Evolutionary conservation across 2,797 vertebrate species (phyloP), one percentile per base, ranked within the genome.

Genomic region (Urocyon cinereoargenteus): DNA sequence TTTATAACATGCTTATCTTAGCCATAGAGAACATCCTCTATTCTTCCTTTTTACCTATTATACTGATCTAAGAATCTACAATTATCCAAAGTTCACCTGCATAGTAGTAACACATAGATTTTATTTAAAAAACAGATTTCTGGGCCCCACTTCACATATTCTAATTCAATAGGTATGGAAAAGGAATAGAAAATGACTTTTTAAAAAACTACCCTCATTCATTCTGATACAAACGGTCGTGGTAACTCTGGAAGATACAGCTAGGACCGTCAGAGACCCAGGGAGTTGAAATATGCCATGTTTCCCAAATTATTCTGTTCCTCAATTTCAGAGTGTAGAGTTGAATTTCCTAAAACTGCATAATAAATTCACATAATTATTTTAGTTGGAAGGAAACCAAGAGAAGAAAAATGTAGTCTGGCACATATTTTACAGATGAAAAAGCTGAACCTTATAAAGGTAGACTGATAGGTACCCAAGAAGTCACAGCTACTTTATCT

Each of bases 61-160:
- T 18, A 68, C 53, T 84, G 40, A 95, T 45, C 26, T 72, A 53
- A 31, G 21, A 6, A 86, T 62, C 31, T 70, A 11, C n/a, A 64
- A 31, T 79, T 81, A 86, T 49, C n/a, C 53, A 49, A 83, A 85
- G 59, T 84, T 84, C 64, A 28, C 77, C 36, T 36, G 18, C 49
- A 78, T 45, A 62, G 72, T n/a, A 73, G 66, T 64, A 36, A 64
- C 6, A 15, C 22, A 83, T 70, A 89, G 10, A 75, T 24, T 16
- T 77, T 59, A 68, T 78, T 94, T 77, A n/a, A 92, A 81, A 91
- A 62, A 21, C 26, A 55, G 57, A 53, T 28, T 91, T 91, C 21
- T 40, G 28, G 45, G 5, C 15, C 21, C 53, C 4, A 34, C 2
- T 81, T 81, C 11, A 72, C 64, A 49, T 49, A 86, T 75, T 66